A percentile compares a stretch with the other conserved stretches of the same genome.
phyloP scores from a whole-genome alignment of 2,797 vertebrate genomes.

The Leucoraja ocellata region DNA sequence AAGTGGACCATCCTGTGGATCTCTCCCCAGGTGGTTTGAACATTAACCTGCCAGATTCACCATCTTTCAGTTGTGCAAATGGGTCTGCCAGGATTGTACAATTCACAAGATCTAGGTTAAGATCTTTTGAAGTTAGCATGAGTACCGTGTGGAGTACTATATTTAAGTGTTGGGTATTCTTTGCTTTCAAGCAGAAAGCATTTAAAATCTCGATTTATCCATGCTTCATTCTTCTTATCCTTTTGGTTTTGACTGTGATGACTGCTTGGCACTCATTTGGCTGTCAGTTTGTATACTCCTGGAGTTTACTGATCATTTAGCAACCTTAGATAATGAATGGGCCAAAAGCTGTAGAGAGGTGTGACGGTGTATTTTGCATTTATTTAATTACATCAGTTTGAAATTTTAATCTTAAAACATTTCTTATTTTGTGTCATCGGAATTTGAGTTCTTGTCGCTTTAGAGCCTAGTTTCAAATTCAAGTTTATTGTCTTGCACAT shows the following conservation, averaged over 20 bases:
- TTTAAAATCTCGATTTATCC: neutral
- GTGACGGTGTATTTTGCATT: neutral
- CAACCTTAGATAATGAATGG: neutral
- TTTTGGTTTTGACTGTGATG: neutral
- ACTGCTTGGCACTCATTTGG: neutral
- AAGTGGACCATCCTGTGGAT: neutral
- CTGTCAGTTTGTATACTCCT: neutral
- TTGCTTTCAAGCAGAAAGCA: neutral
- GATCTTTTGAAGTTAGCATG: neutral
- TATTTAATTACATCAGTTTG: neutral
- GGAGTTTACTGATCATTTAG: neutral
- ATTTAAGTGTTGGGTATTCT: neutral
- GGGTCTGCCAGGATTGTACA: neutral
- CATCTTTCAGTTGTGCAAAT: neutral
- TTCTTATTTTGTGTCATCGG: neutral
- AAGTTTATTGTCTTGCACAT: too few relatives aligned
- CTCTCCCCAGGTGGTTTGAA: neutral
- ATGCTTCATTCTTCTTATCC: neutral
- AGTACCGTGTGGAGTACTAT: neutral
- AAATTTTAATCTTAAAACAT: neutral
- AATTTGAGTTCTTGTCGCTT: neutral
- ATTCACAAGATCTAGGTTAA: neutral
- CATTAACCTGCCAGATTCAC: neutral
- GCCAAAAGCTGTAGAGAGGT: too few relatives aligned
- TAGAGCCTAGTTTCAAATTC: neutral